Evolutionary conservation across 2,888 invertebrate species (phyloP).

Genomic region (Myathropa florea): DNA sequence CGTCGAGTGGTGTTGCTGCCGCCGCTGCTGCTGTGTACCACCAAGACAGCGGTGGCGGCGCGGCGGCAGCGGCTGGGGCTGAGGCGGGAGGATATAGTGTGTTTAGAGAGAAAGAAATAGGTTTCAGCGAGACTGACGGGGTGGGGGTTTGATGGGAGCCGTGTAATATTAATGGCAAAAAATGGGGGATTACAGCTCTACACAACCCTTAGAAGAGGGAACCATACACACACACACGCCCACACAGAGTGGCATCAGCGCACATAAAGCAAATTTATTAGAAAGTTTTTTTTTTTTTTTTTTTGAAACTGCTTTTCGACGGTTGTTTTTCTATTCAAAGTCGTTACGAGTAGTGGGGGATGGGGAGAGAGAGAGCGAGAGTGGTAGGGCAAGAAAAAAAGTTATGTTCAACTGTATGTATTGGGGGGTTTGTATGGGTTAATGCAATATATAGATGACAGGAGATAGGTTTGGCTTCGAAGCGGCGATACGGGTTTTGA

Average conservation of each 20-base stretch:
- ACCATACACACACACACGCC: conserved; percentile 8
- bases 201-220: conserved; percentile 63
- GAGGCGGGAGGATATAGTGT: conserved; percentile 64
- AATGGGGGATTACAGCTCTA: conserved; percentile 74
- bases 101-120: conserved; percentile 71
- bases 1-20: conserved; percentile 44
- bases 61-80: no score
- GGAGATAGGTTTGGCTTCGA: conserved; percentile 55
- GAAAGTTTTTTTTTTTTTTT: conserved; percentile 76
- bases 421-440: conserved; percentile 41
- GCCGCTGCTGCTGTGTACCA: neutral
- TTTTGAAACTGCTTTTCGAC: conserved; percentile 69
- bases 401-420: neutral
- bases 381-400: conserved; percentile 21
- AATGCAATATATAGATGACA: conserved; percentile 63
- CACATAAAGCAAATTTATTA: conserved; percentile 81
- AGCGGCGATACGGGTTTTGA: conserved; percentile 49
- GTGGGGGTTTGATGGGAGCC: conserved; percentile 74
- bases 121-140: conserved; percentile 57
- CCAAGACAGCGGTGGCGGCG: neutral
- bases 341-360: conserved; percentile 35
- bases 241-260: conserved; percentile 71
- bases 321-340: conserved; percentile 69
- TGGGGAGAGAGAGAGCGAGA: conserved; percentile 14
- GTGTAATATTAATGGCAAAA: conserved; percentile 78